Evolutionary conservation across 2,113 vertebrate genomes (phyloP), one percentile per base, ranked within the genome.

Genomic region (Orycteropus afer): DNA sequence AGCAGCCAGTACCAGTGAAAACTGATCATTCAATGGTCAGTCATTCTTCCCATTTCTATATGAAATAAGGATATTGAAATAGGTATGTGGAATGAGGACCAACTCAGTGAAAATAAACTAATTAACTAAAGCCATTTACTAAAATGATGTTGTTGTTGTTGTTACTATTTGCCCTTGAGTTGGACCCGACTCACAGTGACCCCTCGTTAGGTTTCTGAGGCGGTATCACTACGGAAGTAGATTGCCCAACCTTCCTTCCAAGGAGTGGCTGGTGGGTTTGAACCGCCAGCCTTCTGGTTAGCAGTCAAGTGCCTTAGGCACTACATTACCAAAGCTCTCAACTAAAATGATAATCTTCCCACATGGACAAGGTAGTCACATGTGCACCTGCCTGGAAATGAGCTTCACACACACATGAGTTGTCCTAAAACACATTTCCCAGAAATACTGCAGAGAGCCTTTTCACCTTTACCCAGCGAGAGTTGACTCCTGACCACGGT

Each of bases 71-170:
- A 57, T 55, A 63, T 51, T 0, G 20, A 81, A 61, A 67, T 45
- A 74, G 42, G 92, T 71, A 18, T 87, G 34, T 61, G 34, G 47
- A 84, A 77, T 84, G 65, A 78, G 57, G 71, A 40, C 77, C 53
- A 53, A 55, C 51, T 65, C 63, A 57, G 51, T 86, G 80, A 80
- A 73, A 96, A 77, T 63, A 93, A 83, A 67, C 55, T 86, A 91
- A 90, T 93, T 42, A 91, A 23, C 81, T 74, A 86, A 94, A 74
- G 73, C 57, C 47, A 78, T 71, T 90, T 86, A 90, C 65, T 93
- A 81, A 80, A 94, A 89, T 53, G 29, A 76, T 90, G n/a, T n/a
- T n/a, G n/a, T n/a, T n/a, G n/a, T n/a, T n/a, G n/a, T n/a, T n/a
- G n/a, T n/a, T n/a, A n/a, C n/a, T n/a, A n/a, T n/a, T n/a, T n/a